Percentiles rank a stretch among this genome's conserved stretches.
Evolutionary conservation across 2,113 vertebrate species (phyloP).

Genomic region (Halichoerus grypus): DNA sequence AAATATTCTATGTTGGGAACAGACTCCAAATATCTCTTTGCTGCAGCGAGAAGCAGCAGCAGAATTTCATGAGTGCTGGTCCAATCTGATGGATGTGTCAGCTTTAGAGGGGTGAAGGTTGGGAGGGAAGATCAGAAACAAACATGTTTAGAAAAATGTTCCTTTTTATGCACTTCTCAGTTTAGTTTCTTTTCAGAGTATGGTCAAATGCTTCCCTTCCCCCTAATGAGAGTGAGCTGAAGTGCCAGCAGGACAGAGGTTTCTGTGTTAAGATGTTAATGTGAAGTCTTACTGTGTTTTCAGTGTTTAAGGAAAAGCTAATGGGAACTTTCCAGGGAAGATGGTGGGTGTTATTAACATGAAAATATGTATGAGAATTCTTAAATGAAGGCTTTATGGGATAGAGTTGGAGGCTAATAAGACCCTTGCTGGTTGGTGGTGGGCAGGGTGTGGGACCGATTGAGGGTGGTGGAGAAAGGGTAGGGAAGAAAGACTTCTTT

Average conservation of each 20-base stretch:
- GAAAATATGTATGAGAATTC: constrained; percentile 69
- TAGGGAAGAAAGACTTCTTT: constrained; percentile 56
- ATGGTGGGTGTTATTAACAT: constrained; percentile 60
- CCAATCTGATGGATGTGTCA: background rate
- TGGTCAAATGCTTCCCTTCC: background rate
- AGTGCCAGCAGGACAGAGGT: constrained; percentile 47
- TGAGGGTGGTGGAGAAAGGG: background rate
- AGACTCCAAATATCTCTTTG: background rate
- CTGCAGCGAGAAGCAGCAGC: background rate
- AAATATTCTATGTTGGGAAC: background rate
- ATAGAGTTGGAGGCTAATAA: background rate
- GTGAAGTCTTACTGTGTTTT: constrained; percentile 50
- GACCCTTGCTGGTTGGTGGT: background rate
- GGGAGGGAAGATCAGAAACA: background rate
- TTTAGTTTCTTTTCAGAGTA: constrained; percentile 33
- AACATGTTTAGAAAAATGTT: background rate
- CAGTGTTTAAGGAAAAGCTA: constrained; percentile 11
- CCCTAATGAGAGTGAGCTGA: background rate
- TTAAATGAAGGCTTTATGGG: constrained; percentile 71
- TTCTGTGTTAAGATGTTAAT: constrained; percentile 55
- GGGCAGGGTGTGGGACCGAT: background rate
- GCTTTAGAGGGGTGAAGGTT: background rate
- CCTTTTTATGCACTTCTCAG: background rate
- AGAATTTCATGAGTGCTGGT: background rate
- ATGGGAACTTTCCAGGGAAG: constrained; percentile 66